These are phyloP conservation scores for Austrofundulus limnaeus DNA, from an alignment of 2,113 vertebrate genomes.

Conservation along the genomic window DNA sequence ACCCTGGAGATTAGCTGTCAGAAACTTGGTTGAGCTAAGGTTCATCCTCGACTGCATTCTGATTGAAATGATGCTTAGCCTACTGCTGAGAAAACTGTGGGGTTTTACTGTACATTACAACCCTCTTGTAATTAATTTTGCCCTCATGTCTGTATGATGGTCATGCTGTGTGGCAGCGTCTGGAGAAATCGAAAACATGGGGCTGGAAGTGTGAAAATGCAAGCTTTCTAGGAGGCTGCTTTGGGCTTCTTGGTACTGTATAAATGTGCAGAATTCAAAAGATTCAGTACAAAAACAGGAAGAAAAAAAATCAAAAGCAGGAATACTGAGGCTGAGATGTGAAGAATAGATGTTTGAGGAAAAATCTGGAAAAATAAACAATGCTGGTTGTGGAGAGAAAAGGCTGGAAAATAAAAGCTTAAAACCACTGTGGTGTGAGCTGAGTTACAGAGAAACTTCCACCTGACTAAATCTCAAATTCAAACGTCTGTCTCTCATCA, in stretches of 20 bases:
- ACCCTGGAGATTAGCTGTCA: slow-evolving; percentile 27
- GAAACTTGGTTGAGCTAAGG: slow-evolving; percentile 13
- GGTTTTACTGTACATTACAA: slow-evolving; percentile 38
- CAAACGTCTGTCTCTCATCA: slow-evolving; percentile 17
- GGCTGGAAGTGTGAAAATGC: slow-evolving; percentile 9
- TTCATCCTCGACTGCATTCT: slow-evolving; percentile 41
- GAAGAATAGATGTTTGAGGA: neutral
- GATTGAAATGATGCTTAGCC: slow-evolving; percentile 37
- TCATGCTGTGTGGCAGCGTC: slow-evolving; percentile 12
- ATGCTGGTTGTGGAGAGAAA: neutral
- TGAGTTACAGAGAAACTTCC: neutral
- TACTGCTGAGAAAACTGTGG: slow-evolving; percentile 32
- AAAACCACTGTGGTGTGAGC: no score
- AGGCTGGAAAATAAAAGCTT: neutral
- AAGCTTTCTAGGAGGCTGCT: neutral
- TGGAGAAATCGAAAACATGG: slow-evolving; percentile 37
- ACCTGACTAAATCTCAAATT: slow-evolving; percentile 3
- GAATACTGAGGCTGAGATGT: slow-evolving; percentile 1
- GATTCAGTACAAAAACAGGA: neutral
- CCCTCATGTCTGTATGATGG: slow-evolving; percentile 22
- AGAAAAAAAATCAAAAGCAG: neutral
- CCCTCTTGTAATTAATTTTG: slow-evolving; percentile 27
- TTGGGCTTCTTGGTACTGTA: slow-evolving; percentile 10
- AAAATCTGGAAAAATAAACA: neutral
- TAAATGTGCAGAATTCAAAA: neutral